Evolutionary conservation across 2,113 vertebrate genomes (phyloP).

Genomic region (Stegostoma tigrinum): DNA sequence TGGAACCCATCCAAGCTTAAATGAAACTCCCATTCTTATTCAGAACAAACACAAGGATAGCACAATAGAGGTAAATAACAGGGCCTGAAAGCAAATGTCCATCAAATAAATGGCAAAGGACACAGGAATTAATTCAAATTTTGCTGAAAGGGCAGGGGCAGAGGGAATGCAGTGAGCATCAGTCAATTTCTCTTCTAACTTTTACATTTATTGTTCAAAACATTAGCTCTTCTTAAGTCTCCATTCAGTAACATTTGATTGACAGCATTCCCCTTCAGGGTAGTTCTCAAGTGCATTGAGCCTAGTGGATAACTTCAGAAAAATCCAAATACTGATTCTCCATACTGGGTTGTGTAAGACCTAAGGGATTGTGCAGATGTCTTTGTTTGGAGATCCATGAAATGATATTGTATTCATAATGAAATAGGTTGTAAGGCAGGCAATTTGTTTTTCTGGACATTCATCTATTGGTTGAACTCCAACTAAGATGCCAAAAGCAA

Average conservation of each 20-base stretch:
- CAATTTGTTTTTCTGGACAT: not conserved
- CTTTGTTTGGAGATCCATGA: not conserved
- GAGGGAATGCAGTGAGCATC: not conserved
- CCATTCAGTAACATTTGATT: not conserved
- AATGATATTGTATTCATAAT: not conserved
- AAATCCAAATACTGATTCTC: not conserved
- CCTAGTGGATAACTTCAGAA: not conserved
- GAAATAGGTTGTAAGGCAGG: not conserved
- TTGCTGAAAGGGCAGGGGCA: not conserved
- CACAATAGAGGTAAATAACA: not conserved
- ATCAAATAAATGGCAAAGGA: not conserved
- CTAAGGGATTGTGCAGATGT: not conserved
- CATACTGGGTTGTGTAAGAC: no score
- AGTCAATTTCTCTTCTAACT: not conserved
- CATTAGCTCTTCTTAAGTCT: not conserved
- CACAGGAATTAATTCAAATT: not conserved
- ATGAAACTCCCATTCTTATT: constrained; percentile 6
- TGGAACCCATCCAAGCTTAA: not conserved
- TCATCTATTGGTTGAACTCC: not conserved
- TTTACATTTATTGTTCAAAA: not conserved
- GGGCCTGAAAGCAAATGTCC: not conserved
- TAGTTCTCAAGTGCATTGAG: constrained; percentile 1
- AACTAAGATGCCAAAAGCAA: not conserved
- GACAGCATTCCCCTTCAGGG: not conserved
- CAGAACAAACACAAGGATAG: not conserved